phyloP scores from a whole-genome alignment of 2,888 invertebrate species.

The Apotomis capreana region DNA sequence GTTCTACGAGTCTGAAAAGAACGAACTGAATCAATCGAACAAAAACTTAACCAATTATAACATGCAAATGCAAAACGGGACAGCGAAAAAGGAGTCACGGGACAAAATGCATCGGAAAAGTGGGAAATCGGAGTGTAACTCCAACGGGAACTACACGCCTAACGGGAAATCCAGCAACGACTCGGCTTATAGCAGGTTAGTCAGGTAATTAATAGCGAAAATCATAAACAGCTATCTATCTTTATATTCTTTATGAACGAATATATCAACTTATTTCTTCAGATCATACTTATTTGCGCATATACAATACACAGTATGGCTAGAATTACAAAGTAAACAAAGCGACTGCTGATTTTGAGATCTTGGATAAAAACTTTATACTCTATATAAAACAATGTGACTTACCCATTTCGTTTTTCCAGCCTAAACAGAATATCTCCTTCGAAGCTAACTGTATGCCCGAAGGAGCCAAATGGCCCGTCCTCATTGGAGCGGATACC shows the following conservation, averaged over 20 bases:
- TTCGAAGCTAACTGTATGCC: constrained; percentile 74
- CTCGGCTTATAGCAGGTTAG: constrained; percentile 94
- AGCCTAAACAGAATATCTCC: constrained; percentile 79
- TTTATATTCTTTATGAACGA: background rate
- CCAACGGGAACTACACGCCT: constrained; percentile 72
- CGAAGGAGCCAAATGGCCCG: constrained; percentile 68
- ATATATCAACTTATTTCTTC: background rate
- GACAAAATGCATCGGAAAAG: constrained; percentile 65
- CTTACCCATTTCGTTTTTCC: constrained; percentile 40
- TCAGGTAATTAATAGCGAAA: constrained; percentile 65
- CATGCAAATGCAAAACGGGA: constrained; percentile 56
- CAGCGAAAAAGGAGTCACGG: constrained; percentile 63
- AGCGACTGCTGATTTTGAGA: background rate
- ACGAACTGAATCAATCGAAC: constrained; percentile 58
- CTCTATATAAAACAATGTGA: background rate
- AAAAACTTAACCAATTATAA: constrained; percentile 61
- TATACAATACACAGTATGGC: no score
- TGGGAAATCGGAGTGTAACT: constrained; percentile 62
- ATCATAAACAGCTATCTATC: background rate
- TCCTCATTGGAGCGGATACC: constrained; percentile 65
- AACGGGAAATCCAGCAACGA: constrained; percentile 81
- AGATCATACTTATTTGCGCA: no score
- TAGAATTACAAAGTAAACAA: no score
- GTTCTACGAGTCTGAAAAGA: constrained; percentile 74
- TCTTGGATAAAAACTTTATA: background rate